These are phyloP conservation scores for Cyanoramphus novaezelandiae DNA, from an alignment of 2,113 vertebrate genomes.

Conservation along the genomic window DNA sequence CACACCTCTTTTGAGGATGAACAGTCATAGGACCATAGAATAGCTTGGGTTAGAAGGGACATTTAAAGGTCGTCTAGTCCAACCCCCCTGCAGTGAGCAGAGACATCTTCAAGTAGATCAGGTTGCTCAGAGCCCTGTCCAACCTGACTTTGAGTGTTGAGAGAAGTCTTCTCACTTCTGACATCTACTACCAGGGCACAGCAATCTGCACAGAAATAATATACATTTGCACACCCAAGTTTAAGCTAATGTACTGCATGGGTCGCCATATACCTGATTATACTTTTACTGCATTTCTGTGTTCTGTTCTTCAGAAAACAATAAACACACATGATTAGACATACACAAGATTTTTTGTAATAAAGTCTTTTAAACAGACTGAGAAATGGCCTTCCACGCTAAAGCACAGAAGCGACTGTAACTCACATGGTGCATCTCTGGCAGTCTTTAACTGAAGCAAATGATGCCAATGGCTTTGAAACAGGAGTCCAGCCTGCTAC, in stretches of 20 bases:
- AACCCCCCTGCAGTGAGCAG: not conserved
- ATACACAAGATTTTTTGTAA: not conserved
- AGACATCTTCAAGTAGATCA: not conserved
- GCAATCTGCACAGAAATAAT: not conserved
- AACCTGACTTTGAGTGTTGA: not conserved
- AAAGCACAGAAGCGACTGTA: not conserved
- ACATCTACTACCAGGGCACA: fast-evolving
- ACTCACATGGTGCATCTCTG: not conserved
- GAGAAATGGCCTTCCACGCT: not conserved
- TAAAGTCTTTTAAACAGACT: not conserved
- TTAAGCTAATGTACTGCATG: fast-evolving
- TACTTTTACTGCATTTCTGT: not conserved
- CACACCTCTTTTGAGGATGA: not conserved
- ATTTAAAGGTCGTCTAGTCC: not conserved
- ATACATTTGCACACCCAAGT: fast-evolving
- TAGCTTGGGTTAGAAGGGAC: not conserved
- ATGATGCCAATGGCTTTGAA: not conserved
- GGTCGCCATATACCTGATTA: not conserved
- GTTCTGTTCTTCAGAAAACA: not conserved
- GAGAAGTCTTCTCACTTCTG: not conserved
- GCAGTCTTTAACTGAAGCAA: not conserved
- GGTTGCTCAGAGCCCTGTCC: not conserved
- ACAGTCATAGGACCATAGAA: not conserved
- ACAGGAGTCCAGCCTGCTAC: not conserved
- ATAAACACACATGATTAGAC: not conserved